phyloP scores from a whole-genome alignment of 2,888 invertebrate genomes.

The Nemotelus nigrinus region DNA sequence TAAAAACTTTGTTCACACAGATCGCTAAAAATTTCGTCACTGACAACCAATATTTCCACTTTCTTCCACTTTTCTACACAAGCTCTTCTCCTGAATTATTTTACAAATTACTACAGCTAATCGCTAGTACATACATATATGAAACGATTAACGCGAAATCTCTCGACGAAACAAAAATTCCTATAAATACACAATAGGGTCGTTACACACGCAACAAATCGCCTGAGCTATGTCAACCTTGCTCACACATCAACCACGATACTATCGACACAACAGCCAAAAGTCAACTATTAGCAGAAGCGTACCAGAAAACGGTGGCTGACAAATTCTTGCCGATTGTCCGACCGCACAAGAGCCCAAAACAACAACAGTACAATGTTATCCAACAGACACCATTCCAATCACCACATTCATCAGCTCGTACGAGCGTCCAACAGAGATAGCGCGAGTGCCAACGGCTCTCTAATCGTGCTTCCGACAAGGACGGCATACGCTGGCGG shows the following conservation, averaged over 20 bases:
- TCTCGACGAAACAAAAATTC: too few relatives aligned
- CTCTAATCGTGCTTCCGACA: slow-evolving; percentile 55
- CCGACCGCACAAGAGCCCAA: slow-evolving; percentile 56
- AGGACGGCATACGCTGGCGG: slow-evolving; percentile 57
- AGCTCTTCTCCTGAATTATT: too few relatives aligned
- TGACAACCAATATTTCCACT: too few relatives aligned
- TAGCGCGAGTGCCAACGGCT: slow-evolving; percentile 32
- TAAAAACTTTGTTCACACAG: too few relatives aligned
- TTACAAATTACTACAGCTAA: too few relatives aligned
- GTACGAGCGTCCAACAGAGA: slow-evolving; percentile 33
- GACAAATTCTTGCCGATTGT: slow-evolving; percentile 58
- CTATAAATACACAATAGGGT: not conserved
- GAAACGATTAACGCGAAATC: too few relatives aligned
- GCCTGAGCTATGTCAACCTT: not conserved
- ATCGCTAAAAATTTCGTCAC: too few relatives aligned
- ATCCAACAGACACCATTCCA: slow-evolving; percentile 47
- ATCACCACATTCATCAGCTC: slow-evolving; percentile 23
- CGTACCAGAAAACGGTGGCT: slow-evolving; percentile 62
- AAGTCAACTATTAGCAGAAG: slow-evolving; percentile 61
- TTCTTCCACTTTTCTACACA: too few relatives aligned
- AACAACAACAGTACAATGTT: slow-evolving; percentile 46
- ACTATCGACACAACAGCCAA: slow-evolving; percentile 65
- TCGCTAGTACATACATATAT: too few relatives aligned
- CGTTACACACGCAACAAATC: slow-evolving; percentile 26
- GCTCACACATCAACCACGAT: slow-evolving; percentile 54